Conservation (phyloP, 2,888 invertebrate species). For the Doris montereyensis region DNA sequence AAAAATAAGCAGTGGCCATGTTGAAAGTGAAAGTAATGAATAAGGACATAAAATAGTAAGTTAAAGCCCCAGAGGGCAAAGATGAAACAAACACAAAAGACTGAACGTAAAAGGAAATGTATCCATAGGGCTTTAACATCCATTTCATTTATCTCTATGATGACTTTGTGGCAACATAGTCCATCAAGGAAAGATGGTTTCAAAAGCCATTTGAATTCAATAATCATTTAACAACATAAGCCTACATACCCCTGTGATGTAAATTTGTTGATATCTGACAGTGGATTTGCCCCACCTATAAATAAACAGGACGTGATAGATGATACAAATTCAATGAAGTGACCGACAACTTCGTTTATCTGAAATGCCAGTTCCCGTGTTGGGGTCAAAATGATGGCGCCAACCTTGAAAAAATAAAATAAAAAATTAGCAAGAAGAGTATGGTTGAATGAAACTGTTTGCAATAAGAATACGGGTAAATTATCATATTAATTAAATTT, state of each 20-base stretch:
- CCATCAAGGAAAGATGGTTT: neutral
- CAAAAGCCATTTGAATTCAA: too few relatives aligned
- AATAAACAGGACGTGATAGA: constrained; percentile 71
- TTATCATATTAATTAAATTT: too few relatives aligned
- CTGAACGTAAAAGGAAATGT: too few relatives aligned
- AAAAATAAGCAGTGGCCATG: too few relatives aligned
- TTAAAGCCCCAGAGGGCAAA: too few relatives aligned
- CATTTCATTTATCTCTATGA: too few relatives aligned
- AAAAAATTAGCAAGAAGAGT: neutral
- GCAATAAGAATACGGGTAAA: too few relatives aligned
- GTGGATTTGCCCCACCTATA: constrained; percentile 87
- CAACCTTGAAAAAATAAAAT: constrained; percentile 75
- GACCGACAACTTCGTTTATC: constrained; percentile 78
- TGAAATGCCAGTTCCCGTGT: constrained; percentile 95
- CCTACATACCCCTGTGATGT: constrained; percentile 77
- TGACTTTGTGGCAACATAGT: neutral
- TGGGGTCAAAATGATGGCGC: constrained; percentile 92
- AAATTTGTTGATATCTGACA: constrained; percentile 82
- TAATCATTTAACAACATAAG: neutral
- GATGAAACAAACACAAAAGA: too few relatives aligned
- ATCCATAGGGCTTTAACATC: too few relatives aligned
- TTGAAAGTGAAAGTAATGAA: too few relatives aligned
- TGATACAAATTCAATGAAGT: constrained; percentile 64
- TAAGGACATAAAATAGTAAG: too few relatives aligned
- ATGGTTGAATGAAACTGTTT: too few relatives aligned